Conservation (phyloP, 2,888 invertebrate species). For the Venustoraphidia nigricollis region DNA sequence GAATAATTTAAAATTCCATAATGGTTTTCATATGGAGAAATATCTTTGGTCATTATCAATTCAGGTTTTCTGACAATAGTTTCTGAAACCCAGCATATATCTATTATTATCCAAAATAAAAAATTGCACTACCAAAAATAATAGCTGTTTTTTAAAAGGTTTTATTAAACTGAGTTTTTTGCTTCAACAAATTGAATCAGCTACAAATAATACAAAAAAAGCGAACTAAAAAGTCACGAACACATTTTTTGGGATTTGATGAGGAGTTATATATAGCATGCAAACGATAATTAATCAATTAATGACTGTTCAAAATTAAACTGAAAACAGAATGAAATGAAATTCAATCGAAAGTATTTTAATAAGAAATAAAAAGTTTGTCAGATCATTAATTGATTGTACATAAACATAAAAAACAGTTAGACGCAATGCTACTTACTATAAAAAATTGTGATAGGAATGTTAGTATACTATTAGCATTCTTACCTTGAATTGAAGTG, state of each 20-base stretch:
- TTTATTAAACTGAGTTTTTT: not conserved
- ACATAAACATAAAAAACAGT: too few species aligned
- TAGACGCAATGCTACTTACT: conserved; percentile 1
- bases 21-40: too few species aligned
- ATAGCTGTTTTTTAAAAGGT: too few species aligned
- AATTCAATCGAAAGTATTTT: conserved; percentile 12
- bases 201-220: conserved; percentile 11
- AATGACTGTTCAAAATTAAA: conserved; percentile 7
- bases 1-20: too few species aligned
- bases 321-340: conserved; percentile 25
- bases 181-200: not conserved
- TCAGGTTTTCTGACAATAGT: too few species aligned
- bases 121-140: not conserved
- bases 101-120: conserved; percentile 1
- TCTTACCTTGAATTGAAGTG: conserved; percentile 98
- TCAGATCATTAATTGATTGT: too few species aligned
- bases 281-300: too few species aligned
- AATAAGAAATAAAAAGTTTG: conserved; percentile 9
- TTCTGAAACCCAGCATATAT: too few species aligned
- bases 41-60: too few species aligned
- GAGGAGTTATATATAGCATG: not conserved
- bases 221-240: conserved; percentile 26
- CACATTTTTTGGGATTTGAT: conserved; percentile 17
- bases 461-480: conserved; percentile 15
- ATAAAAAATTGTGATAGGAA: conserved; percentile 4